These are phyloP conservation scores for Brachionus koreanus DNA, from an alignment of 1,140 invertebrate species.

Conservation along the genomic window DNA sequence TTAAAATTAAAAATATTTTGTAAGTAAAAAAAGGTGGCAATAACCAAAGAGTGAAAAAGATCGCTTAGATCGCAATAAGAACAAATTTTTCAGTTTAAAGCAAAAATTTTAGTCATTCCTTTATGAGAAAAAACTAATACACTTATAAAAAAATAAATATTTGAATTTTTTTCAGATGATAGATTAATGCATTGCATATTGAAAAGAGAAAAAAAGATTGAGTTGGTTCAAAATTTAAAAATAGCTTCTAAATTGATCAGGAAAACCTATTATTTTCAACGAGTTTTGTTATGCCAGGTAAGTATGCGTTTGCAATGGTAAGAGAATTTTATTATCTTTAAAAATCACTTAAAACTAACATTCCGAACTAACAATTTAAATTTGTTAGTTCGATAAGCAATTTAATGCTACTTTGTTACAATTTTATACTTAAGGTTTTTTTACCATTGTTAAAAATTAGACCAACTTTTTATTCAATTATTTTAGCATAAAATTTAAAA, in stretches of 20 bases:
- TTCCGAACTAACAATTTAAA: neutral
- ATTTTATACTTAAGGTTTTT: neutral
- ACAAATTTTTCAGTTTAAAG: no score
- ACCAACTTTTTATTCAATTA: neutral
- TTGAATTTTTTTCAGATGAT: no score
- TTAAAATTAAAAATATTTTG: no score
- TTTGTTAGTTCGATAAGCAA: no score
- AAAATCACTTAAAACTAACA: neutral
- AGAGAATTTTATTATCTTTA: neutral
- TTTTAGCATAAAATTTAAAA: no score
- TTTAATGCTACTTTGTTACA: neutral
- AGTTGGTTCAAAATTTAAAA: neutral
- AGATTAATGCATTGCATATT: neutral
- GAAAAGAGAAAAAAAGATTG: neutral
- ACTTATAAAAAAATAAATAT: no score
- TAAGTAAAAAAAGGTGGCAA: no score
- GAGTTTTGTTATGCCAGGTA: neutral
- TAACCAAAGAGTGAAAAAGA: no score
- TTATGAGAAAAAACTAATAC: no score
- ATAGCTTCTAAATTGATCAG: neutral
- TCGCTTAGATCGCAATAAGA: no score
- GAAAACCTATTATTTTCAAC: neutral
- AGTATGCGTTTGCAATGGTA: neutral
- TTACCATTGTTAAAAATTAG: neutral
- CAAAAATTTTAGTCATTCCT: no score